Percentiles rank a stretch among this genome's conserved stretches.
These are phyloP conservation scores for Phalacrocorax brasilianus DNA, from an alignment of 2,113 vertebrate genomes.

Conservation along the genomic window DNA sequence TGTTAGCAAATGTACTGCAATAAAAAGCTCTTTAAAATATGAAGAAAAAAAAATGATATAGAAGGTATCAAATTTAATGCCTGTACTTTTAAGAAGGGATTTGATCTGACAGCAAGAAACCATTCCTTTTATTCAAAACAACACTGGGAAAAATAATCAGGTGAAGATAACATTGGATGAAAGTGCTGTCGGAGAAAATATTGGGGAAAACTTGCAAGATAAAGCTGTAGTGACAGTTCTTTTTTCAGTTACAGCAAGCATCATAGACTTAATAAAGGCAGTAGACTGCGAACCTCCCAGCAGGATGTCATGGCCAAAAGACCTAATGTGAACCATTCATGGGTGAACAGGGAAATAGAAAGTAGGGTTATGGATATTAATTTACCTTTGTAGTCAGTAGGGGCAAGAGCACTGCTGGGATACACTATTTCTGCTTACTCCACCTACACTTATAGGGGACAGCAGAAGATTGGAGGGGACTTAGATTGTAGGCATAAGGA, in stretches of 20 bases:
- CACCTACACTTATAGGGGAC: not conserved
- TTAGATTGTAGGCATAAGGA: not conserved
- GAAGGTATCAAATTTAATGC: not conserved
- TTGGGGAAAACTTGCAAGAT: conserved; percentile 12
- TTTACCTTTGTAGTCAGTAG: not conserved
- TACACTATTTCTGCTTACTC: not conserved
- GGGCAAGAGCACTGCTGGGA: not conserved
- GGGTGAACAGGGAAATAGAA: not conserved
- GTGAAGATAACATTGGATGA: conserved; percentile 56
- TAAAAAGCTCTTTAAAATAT: not conserved
- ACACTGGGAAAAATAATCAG: conserved; percentile 16
- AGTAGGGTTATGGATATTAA: not conserved
- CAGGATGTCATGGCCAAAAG: not conserved
- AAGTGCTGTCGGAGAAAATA: conserved; percentile 51
- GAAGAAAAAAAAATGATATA: not conserved
- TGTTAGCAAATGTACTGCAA: not conserved
- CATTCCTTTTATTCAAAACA: conserved; percentile 33
- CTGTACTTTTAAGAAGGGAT: not conserved
- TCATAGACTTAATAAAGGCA: not conserved
- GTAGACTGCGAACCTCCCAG: not conserved
- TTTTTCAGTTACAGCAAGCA: conserved; percentile 15
- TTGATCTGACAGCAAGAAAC: conserved; percentile 19
- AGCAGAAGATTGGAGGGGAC: not conserved
- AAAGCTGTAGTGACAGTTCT: conserved; percentile 47
- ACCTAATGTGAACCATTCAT: not conserved